phyloP scores from a whole-genome alignment of 1,140 invertebrate species.

The Drosophila rhopaloa region DNA sequence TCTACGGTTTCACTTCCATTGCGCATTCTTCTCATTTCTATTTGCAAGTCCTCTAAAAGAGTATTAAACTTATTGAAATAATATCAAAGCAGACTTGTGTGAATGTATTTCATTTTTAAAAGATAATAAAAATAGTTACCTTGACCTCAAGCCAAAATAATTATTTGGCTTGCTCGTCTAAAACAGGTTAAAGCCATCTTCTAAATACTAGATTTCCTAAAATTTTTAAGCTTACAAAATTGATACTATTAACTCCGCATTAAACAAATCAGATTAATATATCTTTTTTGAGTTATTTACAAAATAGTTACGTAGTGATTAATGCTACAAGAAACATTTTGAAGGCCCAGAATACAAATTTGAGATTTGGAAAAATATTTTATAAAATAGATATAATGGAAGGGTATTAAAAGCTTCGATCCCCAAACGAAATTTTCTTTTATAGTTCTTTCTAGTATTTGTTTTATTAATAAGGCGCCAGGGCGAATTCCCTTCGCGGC shows the following conservation, averaged over 20 bases:
- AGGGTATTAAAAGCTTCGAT: conserved; percentile 4
- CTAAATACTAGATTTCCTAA: no score
- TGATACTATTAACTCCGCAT: no score
- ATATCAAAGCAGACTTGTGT: not conserved
- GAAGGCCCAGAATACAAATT: no score
- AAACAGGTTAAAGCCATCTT: not conserved
- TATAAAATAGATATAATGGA: not conserved
- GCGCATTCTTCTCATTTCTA: not conserved
- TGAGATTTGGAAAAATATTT: no score
- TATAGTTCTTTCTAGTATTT: conserved; percentile 47
- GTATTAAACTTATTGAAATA: not conserved
- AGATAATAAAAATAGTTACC: not conserved
- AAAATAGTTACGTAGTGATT: no score
- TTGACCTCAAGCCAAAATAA: no score
- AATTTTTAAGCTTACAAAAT: no score
- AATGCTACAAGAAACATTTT: no score
- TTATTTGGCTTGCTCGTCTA: not conserved
- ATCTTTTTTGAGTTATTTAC: no score
- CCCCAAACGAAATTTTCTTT: not conserved
- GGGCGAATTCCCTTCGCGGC: conserved; percentile 22
- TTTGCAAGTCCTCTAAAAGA: not conserved
- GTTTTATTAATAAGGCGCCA: conserved; percentile 74
- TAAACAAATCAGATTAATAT: no score
- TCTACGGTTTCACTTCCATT: conserved; percentile 5
- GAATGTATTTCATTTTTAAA: not conserved